Conservation (phyloP, 2,888 invertebrate species). For the Deilephila porcellus region DNA sequence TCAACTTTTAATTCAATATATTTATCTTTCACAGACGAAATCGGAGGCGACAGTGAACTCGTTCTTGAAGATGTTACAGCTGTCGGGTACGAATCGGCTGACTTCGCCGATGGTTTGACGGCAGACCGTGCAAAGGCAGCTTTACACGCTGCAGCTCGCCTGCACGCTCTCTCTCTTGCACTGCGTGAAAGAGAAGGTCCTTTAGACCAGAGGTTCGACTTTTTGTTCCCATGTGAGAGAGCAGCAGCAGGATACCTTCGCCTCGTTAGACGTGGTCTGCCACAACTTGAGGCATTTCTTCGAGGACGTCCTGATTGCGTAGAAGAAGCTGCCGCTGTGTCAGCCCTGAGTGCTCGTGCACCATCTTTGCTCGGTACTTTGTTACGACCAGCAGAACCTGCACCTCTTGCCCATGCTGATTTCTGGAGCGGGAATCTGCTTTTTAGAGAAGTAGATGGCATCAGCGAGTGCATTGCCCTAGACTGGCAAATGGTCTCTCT, state of each 20-base stretch:
- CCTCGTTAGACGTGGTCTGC: conserved; percentile 90
- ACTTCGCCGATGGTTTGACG: conserved; percentile 88
- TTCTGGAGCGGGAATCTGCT: conserved; percentile 93
- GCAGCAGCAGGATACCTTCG: conserved; percentile 93
- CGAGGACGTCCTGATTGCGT: conserved; percentile 87
- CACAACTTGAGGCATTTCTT: conserved; percentile 89
- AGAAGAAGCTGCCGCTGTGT: conserved; percentile 85
- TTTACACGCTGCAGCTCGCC: conserved; percentile 88
- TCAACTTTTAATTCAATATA: not conserved
- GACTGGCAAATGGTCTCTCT: conserved; percentile 95
- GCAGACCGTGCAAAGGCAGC: conserved; percentile 87
- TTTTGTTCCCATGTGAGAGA: conserved; percentile 90
- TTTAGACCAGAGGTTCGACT: conserved; percentile 81
- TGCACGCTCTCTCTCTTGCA: conserved; percentile 89
- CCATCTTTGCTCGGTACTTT: conserved; percentile 89
- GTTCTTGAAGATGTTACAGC: conserved; percentile 90
- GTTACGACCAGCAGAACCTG: conserved; percentile 89
- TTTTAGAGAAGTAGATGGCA: conserved; percentile 83
- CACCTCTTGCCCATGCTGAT: conserved; percentile 92
- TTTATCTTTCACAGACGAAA: conserved; percentile 67
- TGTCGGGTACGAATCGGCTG: conserved; percentile 86
- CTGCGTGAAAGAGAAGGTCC: conserved; percentile 78
- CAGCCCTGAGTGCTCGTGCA: conserved; percentile 87
- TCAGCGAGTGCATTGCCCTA: conserved; percentile 88
- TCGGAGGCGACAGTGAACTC: conserved; percentile 85